These are phyloP conservation scores for Delichon dasypus DNA, from an alignment of 2,797 vertebrate species.

Conservation along the genomic window DNA sequence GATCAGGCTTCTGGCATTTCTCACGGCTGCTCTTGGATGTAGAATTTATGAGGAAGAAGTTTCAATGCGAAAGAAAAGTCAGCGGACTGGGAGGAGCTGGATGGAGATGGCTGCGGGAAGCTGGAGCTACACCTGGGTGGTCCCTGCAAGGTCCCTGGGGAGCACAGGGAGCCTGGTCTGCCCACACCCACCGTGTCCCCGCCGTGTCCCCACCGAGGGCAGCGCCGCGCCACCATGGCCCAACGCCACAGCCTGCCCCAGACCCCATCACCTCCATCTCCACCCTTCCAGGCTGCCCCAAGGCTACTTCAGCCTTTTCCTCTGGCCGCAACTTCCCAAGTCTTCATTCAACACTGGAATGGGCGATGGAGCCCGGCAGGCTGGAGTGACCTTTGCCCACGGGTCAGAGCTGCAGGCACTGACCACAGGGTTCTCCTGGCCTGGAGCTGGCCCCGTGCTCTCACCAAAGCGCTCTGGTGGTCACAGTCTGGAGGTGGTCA, in stretches of 20 bases:
- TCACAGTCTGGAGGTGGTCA: not conserved
- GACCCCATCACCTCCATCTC: not conserved
- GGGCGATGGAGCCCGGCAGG: not conserved
- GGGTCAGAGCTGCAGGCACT: not conserved
- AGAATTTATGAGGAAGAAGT: conserved; percentile 42
- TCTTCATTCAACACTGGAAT: accelerated
- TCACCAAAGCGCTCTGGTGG: not conserved
- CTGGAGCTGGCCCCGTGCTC: not conserved
- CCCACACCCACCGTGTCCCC: not conserved
- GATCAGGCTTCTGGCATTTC: conserved; percentile 44
- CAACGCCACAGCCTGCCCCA: not conserved
- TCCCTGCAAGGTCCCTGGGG: not conserved
- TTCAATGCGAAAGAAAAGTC: conserved; percentile 28
- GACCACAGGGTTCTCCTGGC: not conserved
- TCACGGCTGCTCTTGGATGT: conserved; percentile 31
- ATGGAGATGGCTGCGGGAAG: conserved; percentile 43
- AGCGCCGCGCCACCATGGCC: accelerated
- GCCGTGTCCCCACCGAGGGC: not conserved
- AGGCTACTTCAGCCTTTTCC: not conserved
- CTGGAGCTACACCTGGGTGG: conserved; percentile 31
- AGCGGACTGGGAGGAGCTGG: conserved; percentile 32
- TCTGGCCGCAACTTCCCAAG: accelerated
- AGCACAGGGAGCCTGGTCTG: not conserved
- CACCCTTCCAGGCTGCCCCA: not conserved
- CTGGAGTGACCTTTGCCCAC: accelerated